phyloP scores from a whole-genome alignment of 2,797 vertebrate species.

The Cyclopterus lumpus region DNA sequence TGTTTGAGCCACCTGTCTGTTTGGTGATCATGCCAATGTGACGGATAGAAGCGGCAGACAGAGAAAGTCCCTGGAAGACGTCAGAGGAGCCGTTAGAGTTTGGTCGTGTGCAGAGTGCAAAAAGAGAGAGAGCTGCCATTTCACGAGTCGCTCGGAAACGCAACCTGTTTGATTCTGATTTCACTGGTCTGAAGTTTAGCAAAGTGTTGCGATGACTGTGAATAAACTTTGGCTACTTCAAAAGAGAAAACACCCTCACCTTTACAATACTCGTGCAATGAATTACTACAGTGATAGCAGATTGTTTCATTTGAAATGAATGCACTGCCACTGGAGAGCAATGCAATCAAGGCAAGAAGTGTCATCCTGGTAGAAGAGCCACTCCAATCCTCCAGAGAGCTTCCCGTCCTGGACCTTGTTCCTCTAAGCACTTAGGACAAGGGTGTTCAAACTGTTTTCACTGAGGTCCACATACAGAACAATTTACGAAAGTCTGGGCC shows the following conservation, averaged over 20 bases:
- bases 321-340: constrained; percentile 47
- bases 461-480: too few species aligned
- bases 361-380: constrained; percentile 33
- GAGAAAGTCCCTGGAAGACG: background rate
- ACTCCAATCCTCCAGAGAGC: constrained; percentile 35
- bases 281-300: constrained; percentile 15
- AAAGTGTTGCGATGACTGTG: background rate
- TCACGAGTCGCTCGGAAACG: background rate
- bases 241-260: background rate
- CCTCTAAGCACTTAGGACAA: constrained; percentile 12
- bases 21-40: background rate
- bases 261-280: background rate
- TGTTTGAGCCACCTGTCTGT: background rate
- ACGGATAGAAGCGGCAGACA: background rate
- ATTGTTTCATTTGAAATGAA: constrained; percentile 50
- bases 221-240: background rate
- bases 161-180: background rate
- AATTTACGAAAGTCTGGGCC: too few species aligned
- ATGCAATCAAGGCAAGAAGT: constrained; percentile 45
- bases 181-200: background rate
- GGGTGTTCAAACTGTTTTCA: too few species aligned
- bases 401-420: constrained; percentile 9
- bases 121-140: background rate
- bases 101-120: background rate
- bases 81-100: background rate